phyloP scores from a whole-genome alignment of 2,888 invertebrate species.

The Lamellibrachia satsuma region DNA sequence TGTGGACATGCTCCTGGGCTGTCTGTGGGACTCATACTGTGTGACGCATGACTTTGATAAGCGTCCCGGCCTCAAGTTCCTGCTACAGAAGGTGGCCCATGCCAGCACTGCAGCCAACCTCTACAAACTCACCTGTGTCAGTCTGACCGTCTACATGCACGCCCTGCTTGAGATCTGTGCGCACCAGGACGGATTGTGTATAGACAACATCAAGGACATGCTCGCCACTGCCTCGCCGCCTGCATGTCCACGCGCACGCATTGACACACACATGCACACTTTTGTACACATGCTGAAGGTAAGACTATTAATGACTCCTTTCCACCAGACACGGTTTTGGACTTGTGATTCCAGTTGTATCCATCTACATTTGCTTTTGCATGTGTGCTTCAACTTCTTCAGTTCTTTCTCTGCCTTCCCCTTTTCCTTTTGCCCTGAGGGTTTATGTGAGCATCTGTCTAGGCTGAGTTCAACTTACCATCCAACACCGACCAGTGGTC shows the following conservation, averaged over 20 bases:
- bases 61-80: slow-evolving; percentile 90
- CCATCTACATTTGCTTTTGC: too few species aligned
- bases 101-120: slow-evolving; percentile 63
- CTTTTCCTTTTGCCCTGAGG: too few species aligned
- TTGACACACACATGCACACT: neutral
- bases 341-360: too few species aligned
- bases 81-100: slow-evolving; percentile 80
- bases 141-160: slow-evolving; percentile 84
- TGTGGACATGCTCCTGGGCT: slow-evolving; percentile 53
- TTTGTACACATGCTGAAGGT: slow-evolving; percentile 17
- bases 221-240: slow-evolving; percentile 21
- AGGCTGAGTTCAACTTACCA: too few species aligned
- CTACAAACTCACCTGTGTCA: slow-evolving; percentile 82
- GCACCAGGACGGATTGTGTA: slow-evolving; percentile 40
- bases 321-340: too few species aligned
- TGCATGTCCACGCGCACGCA: neutral
- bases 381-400: too few species aligned
- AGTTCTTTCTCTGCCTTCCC: too few species aligned
- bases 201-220: slow-evolving; percentile 34
- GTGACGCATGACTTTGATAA: slow-evolving; percentile 87
- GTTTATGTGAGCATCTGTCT: too few species aligned
- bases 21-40: slow-evolving; percentile 80
- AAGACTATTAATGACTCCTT: neutral
- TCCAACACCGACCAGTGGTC: too few species aligned
- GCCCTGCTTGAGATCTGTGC: slow-evolving; percentile 86